phyloP scores from a whole-genome alignment of 2,888 invertebrate species.

The Microchrysa polita region DNA sequence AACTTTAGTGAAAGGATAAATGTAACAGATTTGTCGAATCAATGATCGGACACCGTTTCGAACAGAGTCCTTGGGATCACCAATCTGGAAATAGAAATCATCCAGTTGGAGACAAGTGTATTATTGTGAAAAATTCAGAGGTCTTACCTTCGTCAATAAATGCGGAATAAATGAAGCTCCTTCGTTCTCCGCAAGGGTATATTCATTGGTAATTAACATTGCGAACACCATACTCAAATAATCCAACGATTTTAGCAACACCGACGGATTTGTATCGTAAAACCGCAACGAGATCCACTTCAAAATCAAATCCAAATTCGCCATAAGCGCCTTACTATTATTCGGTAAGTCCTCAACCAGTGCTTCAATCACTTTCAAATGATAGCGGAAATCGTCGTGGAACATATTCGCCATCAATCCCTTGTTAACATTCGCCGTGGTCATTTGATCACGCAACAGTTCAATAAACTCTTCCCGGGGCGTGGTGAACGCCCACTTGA shows the following conservation, averaged over 20 bases:
- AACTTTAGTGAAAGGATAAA: constrained; percentile 89
- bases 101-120: background rate
- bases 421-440: constrained; percentile 85
- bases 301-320: constrained; percentile 92
- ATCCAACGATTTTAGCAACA: constrained; percentile 93
- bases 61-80: constrained; percentile 96
- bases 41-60: constrained; percentile 87
- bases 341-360: constrained; percentile 83
- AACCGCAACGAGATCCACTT: constrained; percentile 97
- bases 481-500: constrained; percentile 95
- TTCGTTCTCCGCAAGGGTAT: constrained; percentile 89
- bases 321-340: constrained; percentile 82
- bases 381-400: constrained; percentile 92
- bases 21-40: constrained; percentile 82
- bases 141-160: constrained; percentile 83
- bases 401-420: constrained; percentile 91
- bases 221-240: constrained; percentile 87
- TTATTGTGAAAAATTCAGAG: background rate
- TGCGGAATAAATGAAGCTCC: constrained; percentile 95
- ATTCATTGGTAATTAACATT: constrained; percentile 80
- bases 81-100: constrained; percentile 69
- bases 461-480: constrained; percentile 95
- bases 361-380: constrained; percentile 93
- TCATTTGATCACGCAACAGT: constrained; percentile 90
- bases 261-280: constrained; percentile 98